phyloP scores from a whole-genome alignment of 2,113 vertebrate genomes.

The Antennarius striatus region DNA sequence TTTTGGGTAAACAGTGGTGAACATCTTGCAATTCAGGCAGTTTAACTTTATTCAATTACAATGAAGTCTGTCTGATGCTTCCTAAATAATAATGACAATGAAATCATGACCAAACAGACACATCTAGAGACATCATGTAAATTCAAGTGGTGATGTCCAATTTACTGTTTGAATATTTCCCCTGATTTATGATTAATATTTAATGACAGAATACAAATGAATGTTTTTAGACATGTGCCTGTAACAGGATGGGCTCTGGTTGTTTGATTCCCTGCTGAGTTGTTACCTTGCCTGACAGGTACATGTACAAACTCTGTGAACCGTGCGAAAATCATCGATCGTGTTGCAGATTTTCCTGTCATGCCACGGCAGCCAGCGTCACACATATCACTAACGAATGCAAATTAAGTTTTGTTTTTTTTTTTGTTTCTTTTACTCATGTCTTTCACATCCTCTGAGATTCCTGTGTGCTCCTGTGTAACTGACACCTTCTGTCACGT shows the following conservation, averaged over 20 bases:
- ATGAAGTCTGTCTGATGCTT: too few relatives aligned
- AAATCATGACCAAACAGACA: too few relatives aligned
- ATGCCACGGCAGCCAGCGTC: slow-evolving; percentile 17
- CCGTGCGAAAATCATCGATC: slow-evolving; percentile 30
- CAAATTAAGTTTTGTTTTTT: slow-evolving; percentile 30
- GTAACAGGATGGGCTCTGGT: slow-evolving; percentile 24
- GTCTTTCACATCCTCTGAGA: slow-evolving; percentile 20
- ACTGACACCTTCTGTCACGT: slow-evolving; percentile 35
- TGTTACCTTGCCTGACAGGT: slow-evolving; percentile 54
- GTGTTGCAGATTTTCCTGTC: slow-evolving; percentile 27
- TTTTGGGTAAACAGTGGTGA: too few relatives aligned
- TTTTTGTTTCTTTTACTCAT: too few relatives aligned
- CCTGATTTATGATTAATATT: slow-evolving; percentile 17
- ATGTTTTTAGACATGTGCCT: slow-evolving; percentile 1
- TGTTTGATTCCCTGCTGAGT: slow-evolving; percentile 32
- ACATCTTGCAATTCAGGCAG: too few relatives aligned
- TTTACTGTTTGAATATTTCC: neutral
- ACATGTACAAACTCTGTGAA: slow-evolving; percentile 57
- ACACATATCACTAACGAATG: slow-evolving; percentile 52
- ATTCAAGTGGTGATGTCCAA: slow-evolving; percentile 1
- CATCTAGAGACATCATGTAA: slow-evolving; percentile 1
- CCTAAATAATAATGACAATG: too few relatives aligned
- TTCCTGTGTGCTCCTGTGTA: slow-evolving; percentile 18
- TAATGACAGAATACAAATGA: slow-evolving; percentile 17
- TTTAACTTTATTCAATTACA: too few relatives aligned